phyloP scores from a whole-genome alignment of 1,140 invertebrate species.

The Teleopsis dalmanni region DNA sequence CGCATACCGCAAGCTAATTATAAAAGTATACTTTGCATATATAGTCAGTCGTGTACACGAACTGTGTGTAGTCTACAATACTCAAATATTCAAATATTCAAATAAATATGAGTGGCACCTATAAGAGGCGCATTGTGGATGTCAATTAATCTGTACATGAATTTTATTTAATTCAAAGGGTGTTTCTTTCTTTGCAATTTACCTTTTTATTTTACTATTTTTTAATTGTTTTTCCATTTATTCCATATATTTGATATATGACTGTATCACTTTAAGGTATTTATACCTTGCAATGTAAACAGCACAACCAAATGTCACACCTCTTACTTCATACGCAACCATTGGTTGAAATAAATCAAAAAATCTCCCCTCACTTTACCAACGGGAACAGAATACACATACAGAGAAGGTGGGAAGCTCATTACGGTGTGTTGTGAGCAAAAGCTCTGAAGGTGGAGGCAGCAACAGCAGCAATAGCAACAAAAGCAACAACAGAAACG shows the following conservation, averaged over 20 bases:
- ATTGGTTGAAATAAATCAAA: constrained; percentile 44
- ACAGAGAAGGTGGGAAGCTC: constrained; percentile 12
- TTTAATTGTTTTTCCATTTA: too few relatives aligned
- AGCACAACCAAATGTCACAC: constrained; percentile 27
- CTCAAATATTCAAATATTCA: too few relatives aligned
- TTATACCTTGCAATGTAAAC: too few relatives aligned
- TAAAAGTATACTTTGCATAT: constrained; percentile 7
- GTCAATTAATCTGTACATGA: too few relatives aligned
- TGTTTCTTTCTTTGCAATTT: too few relatives aligned
- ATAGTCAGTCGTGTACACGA: background rate
- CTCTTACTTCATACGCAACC: constrained; percentile 38
- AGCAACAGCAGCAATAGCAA: constrained; percentile 1
- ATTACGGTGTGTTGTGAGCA: constrained; percentile 7
- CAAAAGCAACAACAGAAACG: background rate
- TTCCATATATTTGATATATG: too few relatives aligned
- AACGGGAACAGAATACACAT: constrained; percentile 20
- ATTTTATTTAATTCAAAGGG: too few relatives aligned
- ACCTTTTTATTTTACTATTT: too few relatives aligned
- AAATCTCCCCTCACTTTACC: constrained; percentile 10
- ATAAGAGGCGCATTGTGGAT: too few relatives aligned
- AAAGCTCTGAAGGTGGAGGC: constrained; percentile 5
- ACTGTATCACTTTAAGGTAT: too few relatives aligned
- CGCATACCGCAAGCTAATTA: constrained; percentile 13
- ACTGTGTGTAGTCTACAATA: too few relatives aligned
- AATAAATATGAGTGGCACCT: too few relatives aligned